Percentiles rank a stretch among this genome's conserved stretches.
Evolutionary conservation across 2,113 vertebrate genomes (phyloP).

Genomic region (Embiotoca jacksoni): DNA sequence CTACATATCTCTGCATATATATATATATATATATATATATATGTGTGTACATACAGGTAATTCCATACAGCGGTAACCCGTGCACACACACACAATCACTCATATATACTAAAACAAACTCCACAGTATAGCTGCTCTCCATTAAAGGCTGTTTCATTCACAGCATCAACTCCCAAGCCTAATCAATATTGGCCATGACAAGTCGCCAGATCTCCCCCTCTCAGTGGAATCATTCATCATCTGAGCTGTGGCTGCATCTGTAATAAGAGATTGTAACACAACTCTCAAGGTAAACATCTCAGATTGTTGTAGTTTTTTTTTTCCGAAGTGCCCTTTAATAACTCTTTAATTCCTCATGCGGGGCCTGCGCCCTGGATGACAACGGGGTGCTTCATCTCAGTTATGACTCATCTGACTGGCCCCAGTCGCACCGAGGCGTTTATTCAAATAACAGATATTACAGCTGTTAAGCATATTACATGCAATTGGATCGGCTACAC

Average conservation of each 20-base stretch:
- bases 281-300: slow-evolving; percentile 74
- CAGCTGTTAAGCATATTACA: slow-evolving; percentile 72
- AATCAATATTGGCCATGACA: slow-evolving; percentile 71
- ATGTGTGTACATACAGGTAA: background rate
- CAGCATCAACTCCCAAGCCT: slow-evolving; percentile 50
- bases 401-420: slow-evolving; percentile 57
- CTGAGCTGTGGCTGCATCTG: slow-evolving; percentile 40
- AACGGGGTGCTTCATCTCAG: slow-evolving; percentile 69
- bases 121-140: slow-evolving; percentile 15
- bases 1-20: slow-evolving; percentile 4
- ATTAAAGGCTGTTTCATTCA: slow-evolving; percentile 57
- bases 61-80: background rate
- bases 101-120: slow-evolving; percentile 20
- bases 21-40: background rate
- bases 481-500: slow-evolving; percentile 45
- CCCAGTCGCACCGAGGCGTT: slow-evolving; percentile 54
- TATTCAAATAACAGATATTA: slow-evolving; percentile 78
- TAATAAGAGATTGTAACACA: slow-evolving; percentile 62
- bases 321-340: slow-evolving; percentile 71
- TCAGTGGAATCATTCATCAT: slow-evolving; percentile 64
- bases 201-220: slow-evolving; percentile 68
- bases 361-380: slow-evolving; percentile 67
- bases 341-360: slow-evolving; percentile 72
- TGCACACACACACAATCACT: background rate
- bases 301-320: slow-evolving; percentile 76